These are phyloP conservation scores for Listronotus bonariensis DNA, from an alignment of 1,140 invertebrate genomes.

Conservation along the genomic window DNA sequence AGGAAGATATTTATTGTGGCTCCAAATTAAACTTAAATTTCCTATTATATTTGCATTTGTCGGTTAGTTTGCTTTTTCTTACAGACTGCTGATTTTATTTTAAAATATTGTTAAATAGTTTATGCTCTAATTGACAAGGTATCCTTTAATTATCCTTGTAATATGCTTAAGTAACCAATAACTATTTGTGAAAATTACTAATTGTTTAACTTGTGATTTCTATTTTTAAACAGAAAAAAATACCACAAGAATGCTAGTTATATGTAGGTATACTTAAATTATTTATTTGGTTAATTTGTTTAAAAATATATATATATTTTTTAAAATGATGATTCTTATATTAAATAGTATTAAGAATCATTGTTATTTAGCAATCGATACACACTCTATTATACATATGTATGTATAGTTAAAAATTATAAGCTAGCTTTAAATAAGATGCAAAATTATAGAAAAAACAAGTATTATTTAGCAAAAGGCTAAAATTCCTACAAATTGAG, in stretches of 20 bases:
- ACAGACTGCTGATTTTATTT: background rate
- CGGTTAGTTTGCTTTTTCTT: background rate
- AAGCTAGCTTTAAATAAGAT: background rate
- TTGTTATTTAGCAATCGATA: too few species aligned
- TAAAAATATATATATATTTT: too few species aligned
- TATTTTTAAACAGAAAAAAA: too few species aligned
- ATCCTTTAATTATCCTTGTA: constrained; percentile 16
- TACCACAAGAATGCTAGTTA: too few species aligned
- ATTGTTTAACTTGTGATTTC: background rate
- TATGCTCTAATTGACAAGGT: constrained; percentile 9
- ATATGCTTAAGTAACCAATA: background rate
- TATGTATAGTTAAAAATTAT: too few species aligned
- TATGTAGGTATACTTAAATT: too few species aligned
- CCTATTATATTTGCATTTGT: background rate
- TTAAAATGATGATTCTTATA: too few species aligned
- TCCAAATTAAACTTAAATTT: too few species aligned
- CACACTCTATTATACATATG: too few species aligned
- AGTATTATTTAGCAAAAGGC: constrained; percentile 1
- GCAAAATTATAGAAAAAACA: constrained; percentile 1
- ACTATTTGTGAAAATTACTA: background rate
- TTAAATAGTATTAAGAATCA: too few species aligned
- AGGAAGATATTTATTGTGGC: too few species aligned
- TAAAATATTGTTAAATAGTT: constrained; percentile 16
- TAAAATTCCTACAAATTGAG: background rate
- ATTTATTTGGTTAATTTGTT: too few species aligned